Percentiles rank a stretch among this genome's conserved stretches.
Evolutionary conservation across 2,113 vertebrate genomes (phyloP).

Genomic region (Rhagologus leucostigma): DNA sequence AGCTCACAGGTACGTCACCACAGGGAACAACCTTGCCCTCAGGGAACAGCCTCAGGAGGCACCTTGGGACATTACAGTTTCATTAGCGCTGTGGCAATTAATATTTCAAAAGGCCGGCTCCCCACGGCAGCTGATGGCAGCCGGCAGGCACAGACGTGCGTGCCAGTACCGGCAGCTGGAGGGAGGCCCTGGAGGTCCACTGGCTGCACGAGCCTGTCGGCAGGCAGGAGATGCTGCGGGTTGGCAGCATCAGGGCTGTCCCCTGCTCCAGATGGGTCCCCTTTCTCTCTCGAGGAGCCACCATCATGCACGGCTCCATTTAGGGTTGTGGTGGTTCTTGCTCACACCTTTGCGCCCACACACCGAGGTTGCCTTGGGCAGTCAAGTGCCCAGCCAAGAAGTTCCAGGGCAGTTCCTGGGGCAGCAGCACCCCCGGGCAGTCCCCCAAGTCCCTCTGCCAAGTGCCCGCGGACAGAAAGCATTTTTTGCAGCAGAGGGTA

Average conservation of each 20-base stretch:
- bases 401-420: not conserved
- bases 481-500: not conserved
- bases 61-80: not conserved
- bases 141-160: not conserved
- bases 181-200: not conserved
- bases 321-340: not conserved
- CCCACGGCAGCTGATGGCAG: not conserved
- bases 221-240: not conserved
- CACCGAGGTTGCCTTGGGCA: fast-evolving
- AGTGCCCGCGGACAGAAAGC: not conserved
- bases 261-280: not conserved
- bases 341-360: not conserved
- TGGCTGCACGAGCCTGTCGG: not conserved
- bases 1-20: conserved; percentile 85
- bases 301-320: fast-evolving
- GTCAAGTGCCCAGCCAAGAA: not conserved
- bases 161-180: not conserved
- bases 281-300: not conserved
- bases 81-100: not conserved
- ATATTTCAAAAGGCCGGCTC: conserved; percentile 35
- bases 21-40: not conserved
- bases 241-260: not conserved
- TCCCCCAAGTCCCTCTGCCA: not conserved
- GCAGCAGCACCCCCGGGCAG: not conserved
- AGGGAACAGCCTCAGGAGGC: not conserved